Evolutionary conservation across 2,888 invertebrate genomes (phyloP).

Genomic region (Leptodirus hochenwartii): DNA sequence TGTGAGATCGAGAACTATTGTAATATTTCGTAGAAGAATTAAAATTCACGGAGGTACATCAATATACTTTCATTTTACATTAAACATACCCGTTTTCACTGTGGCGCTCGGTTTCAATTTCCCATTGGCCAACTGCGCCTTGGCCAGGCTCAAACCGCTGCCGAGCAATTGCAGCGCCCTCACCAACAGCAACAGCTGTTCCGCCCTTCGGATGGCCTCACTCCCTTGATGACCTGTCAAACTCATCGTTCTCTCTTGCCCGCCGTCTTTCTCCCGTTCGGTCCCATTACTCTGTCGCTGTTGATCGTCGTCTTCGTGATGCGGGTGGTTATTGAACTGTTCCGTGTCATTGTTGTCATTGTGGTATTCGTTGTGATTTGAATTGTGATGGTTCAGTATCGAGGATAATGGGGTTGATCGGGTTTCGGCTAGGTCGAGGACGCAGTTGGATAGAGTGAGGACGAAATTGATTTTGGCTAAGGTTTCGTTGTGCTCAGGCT

Average conservation of each 20-base stretch:
- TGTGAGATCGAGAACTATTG: too few relatives aligned
- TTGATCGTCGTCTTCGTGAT: not conserved
- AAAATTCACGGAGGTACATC: too few relatives aligned
- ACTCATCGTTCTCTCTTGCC: too few relatives aligned
- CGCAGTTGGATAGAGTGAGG: slow-evolving; percentile 84
- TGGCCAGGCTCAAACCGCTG: slow-evolving; percentile 82
- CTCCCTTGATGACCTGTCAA: slow-evolving; percentile 16
- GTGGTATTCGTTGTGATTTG: not conserved
- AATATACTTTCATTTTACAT: too few relatives aligned
- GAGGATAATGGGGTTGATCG: slow-evolving; percentile 52
- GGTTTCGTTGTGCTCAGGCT: slow-evolving; percentile 92
- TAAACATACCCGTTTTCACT: slow-evolving; percentile 63
- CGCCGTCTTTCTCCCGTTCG: too few relatives aligned
- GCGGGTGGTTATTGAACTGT: not conserved
- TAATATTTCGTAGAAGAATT: too few relatives aligned
- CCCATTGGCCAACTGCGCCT: slow-evolving; percentile 66
- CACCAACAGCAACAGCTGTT: slow-evolving; percentile 74
- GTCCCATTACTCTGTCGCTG: slow-evolving; percentile 6
- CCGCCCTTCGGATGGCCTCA: slow-evolving; percentile 38
- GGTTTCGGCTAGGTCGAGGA: slow-evolving; percentile 74
- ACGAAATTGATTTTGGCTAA: slow-evolving; percentile 96
- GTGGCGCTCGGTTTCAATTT: slow-evolving; percentile 79
- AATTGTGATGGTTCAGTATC: slow-evolving; percentile 15
- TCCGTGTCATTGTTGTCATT: too few relatives aligned
- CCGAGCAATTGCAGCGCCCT: slow-evolving; percentile 85